Evolutionary conservation across 2,888 invertebrate species (phyloP).

Genomic region (Neoascia interrupta): DNA sequence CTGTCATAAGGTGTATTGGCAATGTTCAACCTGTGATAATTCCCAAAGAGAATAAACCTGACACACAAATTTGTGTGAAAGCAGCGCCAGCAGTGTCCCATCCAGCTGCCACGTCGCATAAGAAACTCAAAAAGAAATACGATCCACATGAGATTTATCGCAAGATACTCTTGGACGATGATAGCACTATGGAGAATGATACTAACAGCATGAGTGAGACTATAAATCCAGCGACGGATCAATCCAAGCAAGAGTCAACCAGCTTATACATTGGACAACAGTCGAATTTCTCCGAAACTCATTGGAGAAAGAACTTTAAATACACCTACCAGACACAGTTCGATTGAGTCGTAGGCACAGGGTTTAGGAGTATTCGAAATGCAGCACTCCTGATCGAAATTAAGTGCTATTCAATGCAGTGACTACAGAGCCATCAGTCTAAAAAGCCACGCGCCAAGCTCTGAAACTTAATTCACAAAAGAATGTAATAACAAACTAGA

Average conservation of each 20-base stretch:
- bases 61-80: slow-evolving; percentile 41
- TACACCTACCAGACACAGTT: slow-evolving; percentile 57
- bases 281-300: slow-evolving; percentile 78
- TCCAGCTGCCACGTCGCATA: slow-evolving; percentile 27
- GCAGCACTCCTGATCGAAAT: no score
- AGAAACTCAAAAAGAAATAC: slow-evolving; percentile 72
- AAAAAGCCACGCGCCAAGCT: no score
- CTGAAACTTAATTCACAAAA: no score
- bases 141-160: slow-evolving; percentile 75
- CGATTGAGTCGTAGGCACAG: slow-evolving; percentile 20
- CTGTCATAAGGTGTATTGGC: slow-evolving; percentile 77
- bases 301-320: slow-evolving; percentile 80
- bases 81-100: slow-evolving; percentile 39
- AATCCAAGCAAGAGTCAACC: slow-evolving; percentile 46
- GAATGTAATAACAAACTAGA: no score
- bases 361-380: no score
- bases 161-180: slow-evolving; percentile 73
- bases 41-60: slow-evolving; percentile 70
- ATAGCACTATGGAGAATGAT: slow-evolving; percentile 67
- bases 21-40: slow-evolving; percentile 76
- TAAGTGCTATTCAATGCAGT: no score
- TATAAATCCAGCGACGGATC: slow-evolving; percentile 55
- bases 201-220: slow-evolving; percentile 41
- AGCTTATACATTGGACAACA: slow-evolving; percentile 52
- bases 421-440: no score